Base-by-base conservation (phyloP, 2,888 invertebrate species). In the Opisthograptis luteolata region DNA sequence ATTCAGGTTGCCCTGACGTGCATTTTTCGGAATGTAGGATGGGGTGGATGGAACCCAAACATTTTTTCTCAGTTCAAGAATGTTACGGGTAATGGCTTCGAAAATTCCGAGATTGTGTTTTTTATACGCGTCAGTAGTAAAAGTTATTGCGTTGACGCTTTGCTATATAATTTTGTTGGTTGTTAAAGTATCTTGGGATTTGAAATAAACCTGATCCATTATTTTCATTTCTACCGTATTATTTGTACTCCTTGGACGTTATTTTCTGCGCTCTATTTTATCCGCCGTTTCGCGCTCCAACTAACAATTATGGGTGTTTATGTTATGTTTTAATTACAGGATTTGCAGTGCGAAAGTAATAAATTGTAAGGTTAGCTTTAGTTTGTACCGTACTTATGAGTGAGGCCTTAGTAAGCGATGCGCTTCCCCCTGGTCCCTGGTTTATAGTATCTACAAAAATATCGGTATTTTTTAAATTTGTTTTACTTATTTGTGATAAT, bases 331-430 rank as follows among this genome's bases (percentile, higher is more conserved):
- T 81, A 82, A 83, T 80, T 76, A 75, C 70, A 15, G 37, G 34
- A 31, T 52, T 53, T 63, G 66, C 75, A 70, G 77, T 73, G 77
- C 72, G 58, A 73, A 66, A 62, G 68, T 59, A 60, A 73, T 79
- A 77, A 76, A 76, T 59, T 62, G 55, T 41, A 48, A 42, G 51
- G 57, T 60, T 58, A 59, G 60, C 60, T 61, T 55, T 67, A 70
- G 70, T 79, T 78, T 79, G 76, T 74, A 70, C 66, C 71, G 68
- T 66, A 70, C 68, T 66, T 64, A n/a, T 62, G 62, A 70, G 69
- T 66, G 64, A 60, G 72, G 67, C 76, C 76, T 79, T 79, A 60
- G 58, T 50, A 42, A 55, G 67, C 54, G n/a, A n/a, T n/a, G 60
- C 68, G 60, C 69, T 75, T 70, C 64, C 63, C 65, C 52, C n/a